Percentiles rank a stretch among this genome's conserved stretches.
phyloP scores from a whole-genome alignment of 30 jellyfish, hydroid and myxozoan genomes.

The Cassiopea xamachana region DNA sequence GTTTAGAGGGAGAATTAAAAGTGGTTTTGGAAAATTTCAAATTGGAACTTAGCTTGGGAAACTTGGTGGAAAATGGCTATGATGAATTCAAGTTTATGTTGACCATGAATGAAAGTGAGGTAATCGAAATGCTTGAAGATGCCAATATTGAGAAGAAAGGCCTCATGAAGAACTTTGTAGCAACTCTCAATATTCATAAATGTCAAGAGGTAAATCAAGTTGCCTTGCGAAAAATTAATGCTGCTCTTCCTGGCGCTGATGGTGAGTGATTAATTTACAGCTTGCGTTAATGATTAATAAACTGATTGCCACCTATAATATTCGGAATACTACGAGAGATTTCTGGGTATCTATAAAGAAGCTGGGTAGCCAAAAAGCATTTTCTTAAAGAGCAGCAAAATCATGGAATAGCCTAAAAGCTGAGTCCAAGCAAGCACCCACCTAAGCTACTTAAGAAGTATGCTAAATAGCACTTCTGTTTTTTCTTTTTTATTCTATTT shows the following conservation, averaged over 20 bases:
- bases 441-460: background rate
- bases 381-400: background rate
- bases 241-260: conserved; percentile 4
- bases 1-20: conserved; percentile 7
- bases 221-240: conserved; percentile 11
- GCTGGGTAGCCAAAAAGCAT: background rate
- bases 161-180: conserved; percentile 58
- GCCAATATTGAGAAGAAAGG: conserved; percentile 45
- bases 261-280: background rate
- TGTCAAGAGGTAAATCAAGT: conserved; percentile 21
- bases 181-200: background rate
- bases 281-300: background rate
- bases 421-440: background rate
- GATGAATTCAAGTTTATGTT: conserved; percentile 32
- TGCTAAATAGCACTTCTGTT: background rate
- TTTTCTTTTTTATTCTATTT: too few relatives aligned
- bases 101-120: conserved; percentile 37
- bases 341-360: background rate
- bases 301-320: background rate
- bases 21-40: background rate
- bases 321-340: background rate
- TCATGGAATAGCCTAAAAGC: background rate
- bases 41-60: conserved; percentile 25
- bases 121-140: conserved; percentile 53
- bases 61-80: conserved; percentile 41